Conservation (phyloP, 2,113 vertebrate species). For the Vimba vimba region DNA sequence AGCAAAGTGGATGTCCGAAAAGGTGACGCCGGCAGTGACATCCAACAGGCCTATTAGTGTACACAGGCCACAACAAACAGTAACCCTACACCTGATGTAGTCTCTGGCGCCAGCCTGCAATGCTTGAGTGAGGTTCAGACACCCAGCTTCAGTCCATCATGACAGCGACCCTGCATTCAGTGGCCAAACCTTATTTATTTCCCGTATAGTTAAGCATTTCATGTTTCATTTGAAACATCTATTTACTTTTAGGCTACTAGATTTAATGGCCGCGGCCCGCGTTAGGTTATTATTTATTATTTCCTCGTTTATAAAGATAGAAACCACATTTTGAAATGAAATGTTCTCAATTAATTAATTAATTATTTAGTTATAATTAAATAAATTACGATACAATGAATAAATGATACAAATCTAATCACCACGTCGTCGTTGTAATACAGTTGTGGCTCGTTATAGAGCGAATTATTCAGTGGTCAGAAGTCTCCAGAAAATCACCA, state of each 20-base stretch:
- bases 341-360: background rate
- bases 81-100: slow-evolving; percentile 84
- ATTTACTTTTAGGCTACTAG: background rate
- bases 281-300: background rate
- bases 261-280: background rate
- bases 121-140: slow-evolving; percentile 79
- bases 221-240: background rate
- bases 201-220: background rate
- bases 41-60: slow-evolving; percentile 70
- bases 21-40: slow-evolving; percentile 73
- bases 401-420: background rate
- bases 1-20: slow-evolving; percentile 71
- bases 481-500: background rate
- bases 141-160: slow-evolving; percentile 35
- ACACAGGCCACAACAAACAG: slow-evolving; percentile 79
- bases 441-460: background rate
- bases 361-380: too few species aligned
- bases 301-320: background rate
- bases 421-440: background rate
- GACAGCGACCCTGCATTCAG: background rate
- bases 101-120: slow-evolving; percentile 80
- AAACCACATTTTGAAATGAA: background rate
- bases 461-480: background rate
- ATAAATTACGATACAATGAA: background rate
- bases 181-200: background rate